Conservation (phyloP, 2,113 vertebrate species). For the rat (Rattus norvegicus) region GRCr8 NC_086020.1:150626001-150626500, state of each 20-base stretch:
- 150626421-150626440: not conserved
- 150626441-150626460: not conserved
- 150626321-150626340: not conserved
- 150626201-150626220: not conserved
- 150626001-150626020: not conserved
- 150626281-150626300: not conserved
- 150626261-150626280: not conserved
- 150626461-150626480: not conserved
- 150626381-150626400: not conserved
- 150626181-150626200: not conserved
- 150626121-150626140: not conserved
- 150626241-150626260: not conserved
- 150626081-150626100: not conserved
- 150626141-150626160: not conserved
- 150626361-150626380: not conserved
- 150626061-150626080: not conserved
- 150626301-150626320: not conserved
- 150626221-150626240: not conserved
- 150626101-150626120: not conserved
- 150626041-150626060: too few species aligned
- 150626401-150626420: not conserved
- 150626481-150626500: not conserved
- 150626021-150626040: not conserved
- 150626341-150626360: not conserved
- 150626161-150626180: not conserved